Conservation (phyloP, 2,797 vertebrate genomes). For the Ptychobarbus kaznakovi region DNA sequence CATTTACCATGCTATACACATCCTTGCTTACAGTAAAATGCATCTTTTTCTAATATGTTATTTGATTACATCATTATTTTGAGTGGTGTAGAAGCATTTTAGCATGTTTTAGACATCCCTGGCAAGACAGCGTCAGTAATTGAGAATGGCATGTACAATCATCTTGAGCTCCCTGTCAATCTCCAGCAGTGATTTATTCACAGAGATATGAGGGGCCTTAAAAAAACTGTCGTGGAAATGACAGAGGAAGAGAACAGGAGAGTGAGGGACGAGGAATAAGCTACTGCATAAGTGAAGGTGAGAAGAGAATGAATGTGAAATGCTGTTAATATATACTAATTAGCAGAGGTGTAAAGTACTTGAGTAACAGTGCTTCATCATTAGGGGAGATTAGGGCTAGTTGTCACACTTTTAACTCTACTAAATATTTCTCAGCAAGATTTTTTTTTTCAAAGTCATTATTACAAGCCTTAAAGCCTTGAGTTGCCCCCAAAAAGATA, state of each 20-base stretch:
- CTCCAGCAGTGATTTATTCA: slow-evolving; percentile 55
- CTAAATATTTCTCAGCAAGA: neutral
- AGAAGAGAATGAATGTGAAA: neutral
- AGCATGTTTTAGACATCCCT: neutral
- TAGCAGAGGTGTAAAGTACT: slow-evolving; percentile 2
- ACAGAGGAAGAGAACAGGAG: neutral
- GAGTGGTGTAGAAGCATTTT: neutral
- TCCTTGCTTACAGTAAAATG: neutral
- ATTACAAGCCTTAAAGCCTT: neutral
- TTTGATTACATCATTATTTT: slow-evolving; percentile 4
- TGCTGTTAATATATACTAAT: neutral
- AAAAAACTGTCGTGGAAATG: slow-evolving; percentile 8
- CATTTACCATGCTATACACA: neutral
- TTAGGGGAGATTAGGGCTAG: neutral
- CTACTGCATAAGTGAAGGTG: neutral
- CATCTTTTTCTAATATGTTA: neutral
- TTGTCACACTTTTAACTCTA: neutral
- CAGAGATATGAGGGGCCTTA: slow-evolving; percentile 20
- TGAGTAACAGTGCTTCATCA: neutral
- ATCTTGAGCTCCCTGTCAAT: slow-evolving; percentile 27
- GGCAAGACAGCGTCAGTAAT: slow-evolving; percentile 31
- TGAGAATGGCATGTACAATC: slow-evolving; percentile 42
- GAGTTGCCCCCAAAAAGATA: neutral
- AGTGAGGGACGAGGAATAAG: neutral
- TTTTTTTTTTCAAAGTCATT: neutral